These are phyloP conservation scores for Meteorus sp. DNA, from an alignment of 1,140 invertebrate species.

Conservation along the genomic window DNA sequence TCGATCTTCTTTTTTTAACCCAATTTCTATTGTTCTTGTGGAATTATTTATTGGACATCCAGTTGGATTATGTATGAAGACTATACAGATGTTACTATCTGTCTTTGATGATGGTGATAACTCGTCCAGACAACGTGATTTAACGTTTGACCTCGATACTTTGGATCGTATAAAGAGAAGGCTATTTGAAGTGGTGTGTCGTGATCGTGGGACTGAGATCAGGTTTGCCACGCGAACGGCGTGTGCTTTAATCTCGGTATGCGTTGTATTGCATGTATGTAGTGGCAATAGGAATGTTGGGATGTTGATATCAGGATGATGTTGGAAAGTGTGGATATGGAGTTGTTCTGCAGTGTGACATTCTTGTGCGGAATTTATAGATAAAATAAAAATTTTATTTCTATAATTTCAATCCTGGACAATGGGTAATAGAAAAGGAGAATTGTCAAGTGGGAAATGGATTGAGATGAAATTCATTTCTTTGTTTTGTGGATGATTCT, in stretches of 20 bases:
- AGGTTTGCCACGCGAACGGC: neutral
- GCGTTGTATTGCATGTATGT: too few relatives aligned
- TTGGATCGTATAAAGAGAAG: neutral
- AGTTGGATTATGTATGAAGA: too few relatives aligned
- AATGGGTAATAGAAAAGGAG: too few relatives aligned
- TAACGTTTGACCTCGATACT: neutral
- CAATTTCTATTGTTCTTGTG: neutral
- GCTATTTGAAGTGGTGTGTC: neutral
- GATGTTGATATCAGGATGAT: too few relatives aligned
- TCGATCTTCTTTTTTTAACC: slow-evolving; percentile 11
- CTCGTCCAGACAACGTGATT: slow-evolving; percentile 4
- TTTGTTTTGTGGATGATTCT: too few relatives aligned
- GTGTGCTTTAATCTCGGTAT: neutral
- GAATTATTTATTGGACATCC: too few relatives aligned
- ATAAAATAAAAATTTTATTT: too few relatives aligned
- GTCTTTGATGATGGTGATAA: slow-evolving; percentile 38
- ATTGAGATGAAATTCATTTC: too few relatives aligned
- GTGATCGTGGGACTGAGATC: neutral
- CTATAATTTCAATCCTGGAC: too few relatives aligned
- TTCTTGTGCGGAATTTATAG: too few relatives aligned
- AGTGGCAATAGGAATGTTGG: too few relatives aligned
- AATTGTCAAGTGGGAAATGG: too few relatives aligned
- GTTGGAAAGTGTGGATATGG: neutral
- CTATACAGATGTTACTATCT: slow-evolving; percentile 23
- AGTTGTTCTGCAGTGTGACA: neutral